Evolutionary conservation across 1,140 invertebrate genomes (phyloP).

Genomic region (Musca domestica): DNA sequence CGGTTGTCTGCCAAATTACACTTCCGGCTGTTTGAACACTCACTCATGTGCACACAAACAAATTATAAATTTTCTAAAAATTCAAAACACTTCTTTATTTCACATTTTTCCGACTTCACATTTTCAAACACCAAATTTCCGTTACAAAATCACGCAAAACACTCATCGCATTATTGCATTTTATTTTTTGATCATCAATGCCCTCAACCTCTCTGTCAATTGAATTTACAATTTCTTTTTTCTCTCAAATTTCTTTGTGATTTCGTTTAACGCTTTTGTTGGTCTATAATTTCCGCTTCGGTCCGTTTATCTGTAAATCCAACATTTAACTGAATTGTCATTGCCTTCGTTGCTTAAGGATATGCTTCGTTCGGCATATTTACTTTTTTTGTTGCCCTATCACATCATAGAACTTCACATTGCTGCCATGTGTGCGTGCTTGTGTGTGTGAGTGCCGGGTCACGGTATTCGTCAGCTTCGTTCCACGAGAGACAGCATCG

Average conservation of each 20-base stretch:
- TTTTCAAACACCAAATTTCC: neutral
- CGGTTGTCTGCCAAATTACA: too few relatives aligned
- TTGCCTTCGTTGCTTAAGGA: conserved; percentile 17
- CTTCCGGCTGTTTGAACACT: neutral
- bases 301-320: conserved; percentile 23
- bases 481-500: too few relatives aligned
- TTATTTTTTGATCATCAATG: neutral
- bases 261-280: neutral
- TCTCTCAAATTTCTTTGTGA: neutral
- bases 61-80: too few relatives aligned
- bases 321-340: conserved; percentile 24
- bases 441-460: neutral
- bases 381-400: conserved; percentile 14
- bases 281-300: conserved; percentile 20
- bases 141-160: neutral
- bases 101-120: neutral
- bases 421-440: neutral
- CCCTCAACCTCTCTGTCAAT: neutral
- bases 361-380: conserved; percentile 16
- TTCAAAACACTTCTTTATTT: neutral
- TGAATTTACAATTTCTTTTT: neutral
- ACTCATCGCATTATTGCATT: neutral
- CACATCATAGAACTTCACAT: neutral
- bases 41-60: neutral
- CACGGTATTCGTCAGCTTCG: neutral